phyloP scores from a whole-genome alignment of 1,140 invertebrate genomes.

The Sipha flava region DNA sequence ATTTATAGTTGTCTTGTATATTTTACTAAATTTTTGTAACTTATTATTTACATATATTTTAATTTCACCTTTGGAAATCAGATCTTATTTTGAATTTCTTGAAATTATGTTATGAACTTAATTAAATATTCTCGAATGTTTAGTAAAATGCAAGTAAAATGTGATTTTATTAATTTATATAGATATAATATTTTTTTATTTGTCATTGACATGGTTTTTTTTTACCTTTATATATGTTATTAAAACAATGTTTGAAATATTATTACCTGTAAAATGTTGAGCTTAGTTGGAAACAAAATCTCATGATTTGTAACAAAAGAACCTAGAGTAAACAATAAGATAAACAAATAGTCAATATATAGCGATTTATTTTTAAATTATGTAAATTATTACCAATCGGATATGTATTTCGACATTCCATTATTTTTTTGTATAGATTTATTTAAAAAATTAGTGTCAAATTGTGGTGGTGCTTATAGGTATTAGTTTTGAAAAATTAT shows the following conservation, averaged over 20 bases:
- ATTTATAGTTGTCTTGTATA: neutral
- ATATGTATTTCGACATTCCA: neutral
- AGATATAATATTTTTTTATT: neutral
- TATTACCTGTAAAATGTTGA: neutral
- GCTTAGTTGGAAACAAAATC: neutral
- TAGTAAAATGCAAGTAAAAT: neutral
- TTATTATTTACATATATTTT: neutral
- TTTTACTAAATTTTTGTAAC: neutral
- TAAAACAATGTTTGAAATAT: neutral
- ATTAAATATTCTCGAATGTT: neutral
- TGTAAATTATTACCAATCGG: neutral
- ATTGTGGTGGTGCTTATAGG: neutral
- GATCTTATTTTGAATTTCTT: neutral
- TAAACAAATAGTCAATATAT: neutral
- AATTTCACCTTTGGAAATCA: neutral
- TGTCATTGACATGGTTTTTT: neutral
- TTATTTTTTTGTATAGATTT: neutral
- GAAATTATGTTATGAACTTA: neutral
- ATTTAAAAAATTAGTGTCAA: neutral
- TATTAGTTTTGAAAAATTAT: neutral
- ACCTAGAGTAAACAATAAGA: neutral
- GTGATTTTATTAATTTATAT: neutral
- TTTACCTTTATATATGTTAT: neutral
- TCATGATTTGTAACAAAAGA: neutral
- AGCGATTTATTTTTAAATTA: neutral